Base-by-base conservation (phyloP, 2,113 vertebrate species). In the Microcebus jonahi region DNA sequence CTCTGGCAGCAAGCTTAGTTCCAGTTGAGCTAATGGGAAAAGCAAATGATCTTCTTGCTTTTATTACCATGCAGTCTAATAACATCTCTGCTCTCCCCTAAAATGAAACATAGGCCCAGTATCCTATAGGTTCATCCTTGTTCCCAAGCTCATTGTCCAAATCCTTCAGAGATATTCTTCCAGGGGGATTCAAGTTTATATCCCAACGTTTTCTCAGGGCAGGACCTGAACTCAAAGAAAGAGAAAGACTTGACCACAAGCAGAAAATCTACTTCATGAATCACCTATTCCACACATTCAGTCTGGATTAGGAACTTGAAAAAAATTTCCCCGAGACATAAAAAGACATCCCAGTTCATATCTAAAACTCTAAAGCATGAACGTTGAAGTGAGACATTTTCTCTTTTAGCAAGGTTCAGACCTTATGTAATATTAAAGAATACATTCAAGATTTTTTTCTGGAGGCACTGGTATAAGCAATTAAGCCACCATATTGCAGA, bases 361-460 rank as follows among this genome's bases (percentile, higher is more conserved):
- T 70, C 81, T 76, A 75, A 93, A 93, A 88, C 27, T 93, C 68
- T 57, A 90, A 91, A 92, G 63, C 63, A 57, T n/a, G 76, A 75
- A 61, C 7, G 61, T 45, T 71, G 25, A 68, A 86, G 42, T 71
- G 67, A 96, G 13, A 81, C 57, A 36, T 8, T 80, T 90, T 80
- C 59, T 93, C 53, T 88, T 93, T 75, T 68, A 84, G 65, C 65
- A 84, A 70, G 2, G 14, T 90, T 80, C 88, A 88, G 82, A 75
- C 63, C 59, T 67, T 90, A 70, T 81, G 31, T 8, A 84, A 82
- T 45, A 81, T 81, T 42, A 48, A 88, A 93, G 68, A 91, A 83
- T 67, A 59, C n/a, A 80, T 61, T 85, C 21, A 42, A 63, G 15
- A 3, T 36, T 76, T 68, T 73, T 73, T 93, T 71, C 50, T 73